Percentiles rank a stretch among this genome's conserved stretches.
Evolutionary conservation across 2,888 invertebrate species (phyloP).

Genomic region (Eilema sororculum): DNA sequence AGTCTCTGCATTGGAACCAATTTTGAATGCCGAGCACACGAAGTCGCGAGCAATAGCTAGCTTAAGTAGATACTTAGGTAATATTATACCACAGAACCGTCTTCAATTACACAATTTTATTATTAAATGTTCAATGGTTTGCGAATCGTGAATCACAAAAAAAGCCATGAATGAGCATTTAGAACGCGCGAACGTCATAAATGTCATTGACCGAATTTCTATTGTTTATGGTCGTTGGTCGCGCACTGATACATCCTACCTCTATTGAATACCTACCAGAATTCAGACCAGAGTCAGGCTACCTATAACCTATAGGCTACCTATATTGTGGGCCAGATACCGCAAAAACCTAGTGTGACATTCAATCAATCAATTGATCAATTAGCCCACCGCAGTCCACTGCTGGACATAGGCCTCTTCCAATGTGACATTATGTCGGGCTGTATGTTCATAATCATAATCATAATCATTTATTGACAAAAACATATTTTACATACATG

Average conservation of each 20-base stretch:
- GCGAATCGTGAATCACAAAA: neutral
- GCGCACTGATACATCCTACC: neutral
- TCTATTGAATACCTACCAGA: neutral
- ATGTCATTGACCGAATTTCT: constrained; percentile 17
- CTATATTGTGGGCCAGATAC: no score
- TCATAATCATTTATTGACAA: no score
- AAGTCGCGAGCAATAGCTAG: neutral
- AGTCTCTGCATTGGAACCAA: no score
- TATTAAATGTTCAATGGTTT: neutral
- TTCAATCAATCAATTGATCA: no score
- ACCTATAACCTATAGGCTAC: no score
- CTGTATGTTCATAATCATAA: no score
- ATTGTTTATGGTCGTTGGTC: constrained; percentile 2
- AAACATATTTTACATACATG: no score
- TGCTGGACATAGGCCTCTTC: no score
- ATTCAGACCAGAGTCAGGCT: neutral
- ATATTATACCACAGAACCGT: neutral
- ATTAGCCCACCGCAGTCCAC: no score
- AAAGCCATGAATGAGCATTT: constrained; percentile 6
- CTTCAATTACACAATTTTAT: neutral
- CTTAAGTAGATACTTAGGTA: neutral
- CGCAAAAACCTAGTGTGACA: neutral
- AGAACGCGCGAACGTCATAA: neutral
- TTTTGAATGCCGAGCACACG: no score
- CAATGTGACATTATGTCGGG: neutral